Evolutionary conservation across 2,888 invertebrate species (phyloP).

Genomic region (Tetranychus piercei): DNA sequence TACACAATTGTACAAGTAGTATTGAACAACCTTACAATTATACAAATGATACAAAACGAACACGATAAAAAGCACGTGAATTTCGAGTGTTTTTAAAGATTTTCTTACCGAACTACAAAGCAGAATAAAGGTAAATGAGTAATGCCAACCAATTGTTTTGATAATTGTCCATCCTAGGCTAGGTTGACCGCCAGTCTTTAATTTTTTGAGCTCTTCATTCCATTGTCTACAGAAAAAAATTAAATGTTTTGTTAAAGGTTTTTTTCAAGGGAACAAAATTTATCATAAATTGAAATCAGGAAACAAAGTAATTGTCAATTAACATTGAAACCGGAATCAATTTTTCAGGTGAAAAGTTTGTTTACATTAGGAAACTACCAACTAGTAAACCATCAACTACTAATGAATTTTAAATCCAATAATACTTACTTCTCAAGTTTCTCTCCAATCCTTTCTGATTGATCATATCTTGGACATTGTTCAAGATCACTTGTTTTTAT

Average conservation of each 20-base stretch:
- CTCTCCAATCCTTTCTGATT: constrained; percentile 17
- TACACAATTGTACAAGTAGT: no score
- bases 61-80: not conserved
- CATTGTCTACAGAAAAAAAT: not conserved
- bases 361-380: no score
- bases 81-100: not conserved
- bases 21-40: no score
- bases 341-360: no score
- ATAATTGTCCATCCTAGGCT: not conserved
- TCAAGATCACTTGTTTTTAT: constrained; percentile 18
- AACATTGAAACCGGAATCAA: no score
- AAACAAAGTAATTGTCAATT: not conserved
- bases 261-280: no score
- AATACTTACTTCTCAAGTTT: constrained; percentile 20
- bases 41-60: no score
- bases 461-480: constrained; percentile 19
- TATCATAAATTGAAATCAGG: not conserved
- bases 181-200: not conserved
- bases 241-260: no score
- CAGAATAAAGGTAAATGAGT: not conserved
- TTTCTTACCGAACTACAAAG: not conserved
- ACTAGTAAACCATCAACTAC: no score
- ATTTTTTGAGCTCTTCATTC: not conserved
- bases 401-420: not conserved
- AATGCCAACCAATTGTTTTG: not conserved